A percentile compares a stretch with the other conserved stretches of the same genome.
Conservation (phyloP, 2,797 vertebrate species). For the Ispidina picta region DNA sequence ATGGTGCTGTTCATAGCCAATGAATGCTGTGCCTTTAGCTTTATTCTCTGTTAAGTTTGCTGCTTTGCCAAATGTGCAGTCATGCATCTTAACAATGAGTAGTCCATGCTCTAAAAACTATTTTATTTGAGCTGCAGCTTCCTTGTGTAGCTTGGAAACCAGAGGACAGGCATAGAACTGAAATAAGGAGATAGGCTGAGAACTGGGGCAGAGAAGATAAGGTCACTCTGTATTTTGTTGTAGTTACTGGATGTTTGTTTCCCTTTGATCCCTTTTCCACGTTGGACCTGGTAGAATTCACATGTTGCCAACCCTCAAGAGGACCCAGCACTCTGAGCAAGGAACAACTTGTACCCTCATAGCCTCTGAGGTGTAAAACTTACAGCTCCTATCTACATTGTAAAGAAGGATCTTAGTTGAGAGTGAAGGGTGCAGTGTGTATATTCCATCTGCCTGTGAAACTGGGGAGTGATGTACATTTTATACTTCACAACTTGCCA, state of each 20-base stretch:
- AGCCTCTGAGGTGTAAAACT: not conserved
- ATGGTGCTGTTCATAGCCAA: not conserved
- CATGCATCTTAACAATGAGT: slow-evolving; percentile 38
- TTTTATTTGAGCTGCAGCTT: slow-evolving; percentile 30
- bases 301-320: not conserved
- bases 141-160: slow-evolving; percentile 4
- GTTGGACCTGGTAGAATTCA: not conserved
- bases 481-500: not conserved
- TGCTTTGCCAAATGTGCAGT: slow-evolving; percentile 45
- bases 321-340: not conserved
- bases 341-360: not conserved
- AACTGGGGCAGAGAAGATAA: not conserved
- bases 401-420: not conserved
- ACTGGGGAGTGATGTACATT: not conserved
- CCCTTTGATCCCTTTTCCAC: not conserved
- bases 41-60: slow-evolving; percentile 22
- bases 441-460: not conserved
- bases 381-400: not conserved
- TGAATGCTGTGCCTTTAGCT: slow-evolving; percentile 5
- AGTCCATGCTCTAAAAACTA: slow-evolving; percentile 18
- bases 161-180: not conserved
- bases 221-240: not conserved
- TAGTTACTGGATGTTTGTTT: not conserved
- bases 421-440: not conserved
- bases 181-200: slow-evolving; percentile 5